Base-by-base conservation (phyloP, 2,113 vertebrate species). In the Zosterops japonicus region DNA sequence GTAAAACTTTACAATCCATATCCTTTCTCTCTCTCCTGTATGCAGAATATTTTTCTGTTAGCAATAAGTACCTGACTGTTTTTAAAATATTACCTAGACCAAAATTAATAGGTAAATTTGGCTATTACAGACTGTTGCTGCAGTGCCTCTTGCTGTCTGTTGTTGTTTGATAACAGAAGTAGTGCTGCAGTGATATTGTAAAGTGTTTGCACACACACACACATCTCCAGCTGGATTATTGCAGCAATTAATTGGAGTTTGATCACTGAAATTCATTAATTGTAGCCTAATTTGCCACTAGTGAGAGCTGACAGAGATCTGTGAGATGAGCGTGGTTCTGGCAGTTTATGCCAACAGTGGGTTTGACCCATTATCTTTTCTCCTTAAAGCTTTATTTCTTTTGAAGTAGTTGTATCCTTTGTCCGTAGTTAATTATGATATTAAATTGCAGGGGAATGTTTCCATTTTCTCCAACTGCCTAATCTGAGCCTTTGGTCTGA, bases 401-500 rank as follows among this genome's bases (percentile, higher is more conserved):
- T 95, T 94, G 94, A 95, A 79, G 94, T 72, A 90, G 59, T 82
- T 88, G 67, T 82, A 49, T 96, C 68, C 61, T 96, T 97, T 97
- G 90, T 96, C 93, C 87, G 0, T 92, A 81, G 86, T 95, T 97
- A 97, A 97, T 98, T 96, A 92, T 96, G 87, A 96, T 97, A 97
- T 97, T 96, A 94, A 95, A 96, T 97, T 97, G 96, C 87, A 96
- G 90, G 86, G 78, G 96, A 97, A 96, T 49, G 78, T 96, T 97
- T 97, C 89, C 60, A 20, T 97, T 97, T 96, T 96, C 80, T 89
- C 79, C 87, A 42, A 63, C n/a, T 91, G 83, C 91, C 94, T 96
- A 96, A 98, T 98, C 91, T 91, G 93, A 97, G 95, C 85, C 92
- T 97, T 97, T 97, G 90, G 87, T 97, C 95, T 98, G 96, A 97